Evolutionary conservation across 2,888 invertebrate species (phyloP).

Genomic region (Dorcus hopei): DNA sequence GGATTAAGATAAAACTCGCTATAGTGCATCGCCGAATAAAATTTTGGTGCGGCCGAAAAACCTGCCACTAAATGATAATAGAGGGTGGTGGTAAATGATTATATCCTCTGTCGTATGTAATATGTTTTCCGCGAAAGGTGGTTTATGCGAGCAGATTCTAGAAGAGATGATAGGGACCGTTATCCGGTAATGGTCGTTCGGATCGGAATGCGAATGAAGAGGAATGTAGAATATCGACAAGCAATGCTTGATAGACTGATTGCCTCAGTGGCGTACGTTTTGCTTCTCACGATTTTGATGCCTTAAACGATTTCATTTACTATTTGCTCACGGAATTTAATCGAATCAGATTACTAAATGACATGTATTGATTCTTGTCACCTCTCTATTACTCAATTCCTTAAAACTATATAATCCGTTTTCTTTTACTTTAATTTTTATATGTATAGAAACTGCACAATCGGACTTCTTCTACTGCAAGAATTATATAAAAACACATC

Average conservation of each 20-base stretch:
- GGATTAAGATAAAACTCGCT: no score
- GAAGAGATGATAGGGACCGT: slow-evolving; percentile 21
- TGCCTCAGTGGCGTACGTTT: slow-evolving; percentile 9
- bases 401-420: no score
- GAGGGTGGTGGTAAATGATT: background rate
- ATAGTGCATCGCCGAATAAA: no score
- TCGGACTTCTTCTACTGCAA: no score
- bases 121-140: slow-evolving; percentile 3
- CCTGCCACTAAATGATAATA: background rate
- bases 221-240: slow-evolving; percentile 25
- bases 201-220: slow-evolving; percentile 24
- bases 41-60: no score
- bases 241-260: slow-evolving; percentile 24
- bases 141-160: slow-evolving; percentile 9
- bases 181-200: slow-evolving; percentile 23
- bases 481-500: no score
- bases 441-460: no score
- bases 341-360: background rate
- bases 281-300: background rate
- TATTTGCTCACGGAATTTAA: background rate
- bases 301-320: background rate
- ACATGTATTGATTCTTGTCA: background rate
- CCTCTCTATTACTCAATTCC: no score
- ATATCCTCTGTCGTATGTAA: background rate
- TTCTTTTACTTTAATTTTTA: no score